Percentiles rank a stretch among this genome's conserved stretches.
Conservation (phyloP, 92 coral and sea anemone genomes). For the Muricea muricata region DNA sequence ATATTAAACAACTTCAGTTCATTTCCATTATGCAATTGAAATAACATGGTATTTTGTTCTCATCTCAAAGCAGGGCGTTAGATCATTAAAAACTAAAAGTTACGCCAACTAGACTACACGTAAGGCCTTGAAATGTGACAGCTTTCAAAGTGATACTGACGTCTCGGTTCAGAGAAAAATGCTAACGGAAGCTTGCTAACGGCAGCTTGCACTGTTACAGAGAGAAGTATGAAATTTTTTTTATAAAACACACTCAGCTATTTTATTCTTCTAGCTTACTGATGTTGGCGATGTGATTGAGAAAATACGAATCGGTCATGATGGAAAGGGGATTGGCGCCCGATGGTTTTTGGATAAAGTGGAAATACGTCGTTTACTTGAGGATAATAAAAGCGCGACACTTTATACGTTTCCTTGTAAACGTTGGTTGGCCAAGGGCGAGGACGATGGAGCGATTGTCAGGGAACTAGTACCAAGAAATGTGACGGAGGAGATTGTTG, state of each 20-base stretch:
- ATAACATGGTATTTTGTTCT: too few relatives aligned
- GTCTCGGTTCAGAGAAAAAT: too few relatives aligned
- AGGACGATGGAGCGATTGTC: constrained; percentile 93
- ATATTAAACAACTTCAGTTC: too few relatives aligned
- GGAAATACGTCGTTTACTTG: constrained; percentile 84
- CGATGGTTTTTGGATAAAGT: constrained; percentile 95
- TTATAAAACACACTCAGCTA: background rate
- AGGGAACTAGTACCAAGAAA: constrained; percentile 90
- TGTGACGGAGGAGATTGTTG: constrained; percentile 83
- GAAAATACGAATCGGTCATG: constrained; percentile 93
- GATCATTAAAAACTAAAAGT: too few relatives aligned
- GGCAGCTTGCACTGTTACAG: too few relatives aligned
- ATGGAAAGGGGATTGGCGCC: constrained; percentile 86
- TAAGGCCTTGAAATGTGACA: too few relatives aligned
- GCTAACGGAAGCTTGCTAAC: too few relatives aligned
- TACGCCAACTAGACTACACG: too few relatives aligned
- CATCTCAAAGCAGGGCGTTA: too few relatives aligned
- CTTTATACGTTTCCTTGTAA: constrained; percentile 85
- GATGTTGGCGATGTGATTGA: constrained; percentile 94
- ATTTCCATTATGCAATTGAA: too few relatives aligned
- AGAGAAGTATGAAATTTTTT: background rate
- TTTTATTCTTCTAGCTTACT: constrained; percentile 67
- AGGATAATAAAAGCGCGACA: constrained; percentile 86
- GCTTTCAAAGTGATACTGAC: too few relatives aligned
- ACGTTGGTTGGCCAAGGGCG: constrained; percentile 96